Percentiles rank a stretch among this genome's conserved stretches.
phyloP scores from a whole-genome alignment of 2,888 invertebrate species.

The Bedellia somnulentella region DNA sequence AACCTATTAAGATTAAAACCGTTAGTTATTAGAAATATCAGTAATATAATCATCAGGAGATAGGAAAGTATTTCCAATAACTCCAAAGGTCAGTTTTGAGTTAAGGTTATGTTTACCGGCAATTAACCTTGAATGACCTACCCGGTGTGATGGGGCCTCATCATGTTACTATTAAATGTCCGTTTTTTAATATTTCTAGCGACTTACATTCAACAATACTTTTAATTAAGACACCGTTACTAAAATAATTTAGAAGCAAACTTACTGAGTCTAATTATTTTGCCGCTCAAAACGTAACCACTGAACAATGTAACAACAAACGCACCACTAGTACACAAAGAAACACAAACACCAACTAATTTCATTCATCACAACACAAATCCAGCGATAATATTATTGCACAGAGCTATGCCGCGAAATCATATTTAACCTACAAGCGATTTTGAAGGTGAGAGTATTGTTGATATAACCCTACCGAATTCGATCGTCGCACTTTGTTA shows the following conservation, averaged over 20 bases:
- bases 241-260: too few species aligned
- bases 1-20: too few species aligned
- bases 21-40: too few species aligned
- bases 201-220: too few species aligned
- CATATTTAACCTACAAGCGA: slow-evolving; percentile 59
- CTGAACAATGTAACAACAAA: slow-evolving; percentile 9
- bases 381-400: neutral
- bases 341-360: slow-evolving; percentile 1
- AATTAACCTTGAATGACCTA: slow-evolving; percentile 59
- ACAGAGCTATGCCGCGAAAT: slow-evolving; percentile 38
- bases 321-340: neutral
- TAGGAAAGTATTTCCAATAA: slow-evolving; percentile 8
- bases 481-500: slow-evolving; percentile 10
- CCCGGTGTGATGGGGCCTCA: too few species aligned
- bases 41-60: neutral
- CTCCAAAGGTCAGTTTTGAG: slow-evolving; percentile 35
- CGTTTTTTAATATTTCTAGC: too few species aligned
- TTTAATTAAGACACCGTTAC: too few species aligned
- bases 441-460: slow-evolving; percentile 62
- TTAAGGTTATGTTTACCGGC: slow-evolving; percentile 47
- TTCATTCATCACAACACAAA: neutral
- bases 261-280: too few species aligned
- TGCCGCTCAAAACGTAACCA: too few species aligned
- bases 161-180: too few species aligned
- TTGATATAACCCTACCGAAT: slow-evolving; percentile 42